These are phyloP conservation scores for Melitaea athalia DNA, from an alignment of 2,888 invertebrate species.

Conservation along the genomic window DNA sequence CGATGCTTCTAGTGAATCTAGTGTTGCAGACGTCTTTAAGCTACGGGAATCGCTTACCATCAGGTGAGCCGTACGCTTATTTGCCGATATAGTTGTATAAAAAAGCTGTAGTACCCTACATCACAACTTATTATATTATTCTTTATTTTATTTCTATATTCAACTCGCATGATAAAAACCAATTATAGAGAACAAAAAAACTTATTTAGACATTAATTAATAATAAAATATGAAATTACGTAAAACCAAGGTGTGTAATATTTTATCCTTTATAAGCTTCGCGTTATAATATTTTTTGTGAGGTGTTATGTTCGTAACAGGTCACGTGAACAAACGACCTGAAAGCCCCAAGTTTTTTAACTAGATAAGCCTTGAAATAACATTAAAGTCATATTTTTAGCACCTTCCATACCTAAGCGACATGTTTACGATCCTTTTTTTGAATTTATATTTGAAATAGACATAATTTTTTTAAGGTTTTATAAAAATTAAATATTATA, in stretches of 20 bases:
- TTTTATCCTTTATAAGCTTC: background rate
- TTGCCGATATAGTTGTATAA: no score
- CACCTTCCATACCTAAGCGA: slow-evolving; percentile 26
- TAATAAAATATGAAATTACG: background rate
- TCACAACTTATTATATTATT: no score
- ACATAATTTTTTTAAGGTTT: background rate
- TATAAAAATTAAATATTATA: background rate
- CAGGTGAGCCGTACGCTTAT: no score
- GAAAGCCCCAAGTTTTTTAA: slow-evolving; percentile 5
- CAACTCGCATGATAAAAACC: background rate
- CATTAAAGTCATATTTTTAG: slow-evolving; percentile 11
- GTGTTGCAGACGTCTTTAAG: no score
- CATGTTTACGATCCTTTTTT: slow-evolving; percentile 20
- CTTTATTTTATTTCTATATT: background rate
- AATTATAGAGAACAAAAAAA: background rate
- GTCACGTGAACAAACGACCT: slow-evolving; percentile 29
- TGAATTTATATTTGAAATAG: background rate
- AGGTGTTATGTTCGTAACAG: slow-evolving; percentile 25
- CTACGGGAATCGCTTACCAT: no score
- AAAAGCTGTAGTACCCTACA: no score
- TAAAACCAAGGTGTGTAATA: slow-evolving; percentile 3
- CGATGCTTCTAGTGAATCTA: no score
- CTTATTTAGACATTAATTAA: slow-evolving; percentile 3
- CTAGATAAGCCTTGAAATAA: background rate
- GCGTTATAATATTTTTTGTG: slow-evolving; percentile 21